These are phyloP conservation scores for Nycticryphes semicollaris DNA, from an alignment of 2,113 vertebrate genomes.

Conservation along the genomic window DNA sequence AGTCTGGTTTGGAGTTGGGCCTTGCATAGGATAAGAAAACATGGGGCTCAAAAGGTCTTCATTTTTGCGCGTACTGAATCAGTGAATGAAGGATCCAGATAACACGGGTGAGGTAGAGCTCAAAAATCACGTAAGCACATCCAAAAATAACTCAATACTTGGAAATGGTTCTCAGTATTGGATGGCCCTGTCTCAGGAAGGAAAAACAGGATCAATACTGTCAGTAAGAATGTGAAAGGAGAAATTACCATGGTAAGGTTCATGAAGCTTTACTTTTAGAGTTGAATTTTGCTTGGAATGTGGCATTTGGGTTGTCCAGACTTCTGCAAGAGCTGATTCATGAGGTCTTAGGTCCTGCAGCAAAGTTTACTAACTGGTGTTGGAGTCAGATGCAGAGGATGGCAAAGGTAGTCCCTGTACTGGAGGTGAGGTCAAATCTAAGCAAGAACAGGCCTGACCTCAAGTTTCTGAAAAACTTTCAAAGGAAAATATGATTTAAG, in stretches of 20 bases:
- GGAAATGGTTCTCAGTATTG: neutral
- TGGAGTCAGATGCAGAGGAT: neutral
- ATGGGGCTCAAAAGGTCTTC: neutral
- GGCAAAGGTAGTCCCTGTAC: neutral
- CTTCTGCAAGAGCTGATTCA: neutral
- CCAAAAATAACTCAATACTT: neutral
- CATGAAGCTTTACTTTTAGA: neutral
- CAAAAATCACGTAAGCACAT: neutral
- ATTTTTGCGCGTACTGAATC: neutral
- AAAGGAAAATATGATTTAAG: neutral
- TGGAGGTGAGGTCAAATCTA: neutral
- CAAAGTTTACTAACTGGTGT: neutral
- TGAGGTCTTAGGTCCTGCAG: neutral
- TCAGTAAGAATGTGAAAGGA: neutral
- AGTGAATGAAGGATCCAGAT: neutral
- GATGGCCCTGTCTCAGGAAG: neutral
- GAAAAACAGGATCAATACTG: neutral
- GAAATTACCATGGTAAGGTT: neutral
- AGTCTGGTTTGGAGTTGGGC: neutral
- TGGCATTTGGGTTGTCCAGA: too few species aligned
- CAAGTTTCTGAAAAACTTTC: neutral
- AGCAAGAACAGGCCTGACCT: neutral
- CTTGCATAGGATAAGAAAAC: neutral
- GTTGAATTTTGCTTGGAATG: neutral
- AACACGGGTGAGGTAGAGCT: neutral